Evolutionary conservation across 2,888 invertebrate species (phyloP).

Genomic region (Thymelicus sylvestris): DNA sequence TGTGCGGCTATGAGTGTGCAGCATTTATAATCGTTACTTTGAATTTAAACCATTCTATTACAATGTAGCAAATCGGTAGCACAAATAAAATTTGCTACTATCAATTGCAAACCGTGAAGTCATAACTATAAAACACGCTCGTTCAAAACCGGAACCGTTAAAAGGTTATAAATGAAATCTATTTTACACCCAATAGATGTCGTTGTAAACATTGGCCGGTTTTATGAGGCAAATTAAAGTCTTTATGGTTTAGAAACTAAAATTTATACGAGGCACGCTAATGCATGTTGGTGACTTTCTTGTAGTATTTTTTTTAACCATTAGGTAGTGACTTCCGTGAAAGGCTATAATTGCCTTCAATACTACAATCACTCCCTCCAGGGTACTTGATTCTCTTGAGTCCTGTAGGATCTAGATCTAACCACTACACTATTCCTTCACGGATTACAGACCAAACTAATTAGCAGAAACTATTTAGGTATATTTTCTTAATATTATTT

Average conservation of each 20-base stretch:
- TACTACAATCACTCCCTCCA: too few relatives aligned
- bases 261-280: background rate
- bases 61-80: background rate
- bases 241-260: slow-evolving; percentile 25
- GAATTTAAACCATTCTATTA: slow-evolving; percentile 41
- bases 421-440: too few relatives aligned
- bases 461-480: too few relatives aligned
- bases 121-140: slow-evolving; percentile 34
- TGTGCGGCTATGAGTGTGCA: too few relatives aligned
- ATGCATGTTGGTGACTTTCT: background rate
- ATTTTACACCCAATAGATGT: slow-evolving; percentile 37
- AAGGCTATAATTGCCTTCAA: too few relatives aligned
- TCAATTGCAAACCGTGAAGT: slow-evolving; percentile 25
- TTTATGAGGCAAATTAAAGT: slow-evolving; percentile 31
- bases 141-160: slow-evolving; percentile 33
- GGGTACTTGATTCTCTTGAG: too few relatives aligned
- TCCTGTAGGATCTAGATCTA: too few relatives aligned
- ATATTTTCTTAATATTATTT: too few relatives aligned
- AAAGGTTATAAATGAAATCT: slow-evolving; percentile 37
- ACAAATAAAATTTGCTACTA: slow-evolving; percentile 24
- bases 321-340: background rate
- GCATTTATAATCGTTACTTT: too few relatives aligned
- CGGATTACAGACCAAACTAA: too few relatives aligned
- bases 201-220: slow-evolving; percentile 28
- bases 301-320: background rate